Conservation (phyloP, 2,797 vertebrate genomes). For the Gouania willdenowi region DNA sequence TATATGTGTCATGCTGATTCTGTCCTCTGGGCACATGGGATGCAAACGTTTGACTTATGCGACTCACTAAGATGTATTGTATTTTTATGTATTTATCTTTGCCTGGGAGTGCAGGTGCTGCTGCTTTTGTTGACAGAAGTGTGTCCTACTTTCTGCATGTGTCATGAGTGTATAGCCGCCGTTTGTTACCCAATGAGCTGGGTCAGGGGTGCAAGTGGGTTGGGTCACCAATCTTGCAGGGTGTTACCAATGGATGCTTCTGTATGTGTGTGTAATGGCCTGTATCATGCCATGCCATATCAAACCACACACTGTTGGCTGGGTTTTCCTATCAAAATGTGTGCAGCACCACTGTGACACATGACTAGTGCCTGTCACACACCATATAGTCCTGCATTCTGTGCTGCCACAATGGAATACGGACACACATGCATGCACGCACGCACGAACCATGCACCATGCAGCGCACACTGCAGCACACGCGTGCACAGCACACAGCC, state of each 20-base stretch:
- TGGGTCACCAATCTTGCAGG: slow-evolving; percentile 4
- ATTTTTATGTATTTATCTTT: slow-evolving; percentile 6
- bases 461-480: neutral
- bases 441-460: too few species aligned
- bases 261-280: slow-evolving; percentile 57
- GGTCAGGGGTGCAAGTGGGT: neutral
- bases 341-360: slow-evolving; percentile 42
- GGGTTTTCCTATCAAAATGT: slow-evolving; percentile 43
- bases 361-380: slow-evolving; percentile 45
- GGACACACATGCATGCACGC: slow-evolving; percentile 1
- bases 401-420: slow-evolving; percentile 12
- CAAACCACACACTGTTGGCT: slow-evolving; percentile 35
- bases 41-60: neutral
- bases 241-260: slow-evolving; percentile 25
- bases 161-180: neutral
- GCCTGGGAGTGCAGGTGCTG: slow-evolving; percentile 1
- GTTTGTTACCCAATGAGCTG: neutral
- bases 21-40: slow-evolving; percentile 21
- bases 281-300: slow-evolving; percentile 43
- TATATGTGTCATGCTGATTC: neutral
- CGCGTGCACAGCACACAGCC: slow-evolving; percentile 4
- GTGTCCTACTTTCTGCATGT: slow-evolving; percentile 2
- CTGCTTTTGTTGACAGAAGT: slow-evolving; percentile 10
- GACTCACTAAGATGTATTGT: neutral
- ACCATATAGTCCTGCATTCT: slow-evolving; percentile 8